Evolutionary conservation across 2,888 invertebrate genomes (phyloP).

Genomic region (Lasioglossum oenotherae): DNA sequence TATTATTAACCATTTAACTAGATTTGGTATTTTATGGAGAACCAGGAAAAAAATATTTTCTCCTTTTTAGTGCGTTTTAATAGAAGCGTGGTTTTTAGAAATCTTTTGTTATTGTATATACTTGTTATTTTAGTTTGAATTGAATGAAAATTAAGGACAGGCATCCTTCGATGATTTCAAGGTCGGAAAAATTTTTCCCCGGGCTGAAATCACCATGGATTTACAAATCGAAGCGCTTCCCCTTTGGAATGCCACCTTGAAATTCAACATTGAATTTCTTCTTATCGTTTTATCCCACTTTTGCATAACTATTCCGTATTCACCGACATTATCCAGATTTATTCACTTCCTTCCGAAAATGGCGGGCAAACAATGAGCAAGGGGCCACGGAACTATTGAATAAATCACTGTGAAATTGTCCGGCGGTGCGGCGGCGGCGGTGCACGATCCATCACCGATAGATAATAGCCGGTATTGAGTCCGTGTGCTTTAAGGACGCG

Average conservation of each 20-base stretch:
- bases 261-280: neutral
- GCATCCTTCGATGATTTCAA: neutral
- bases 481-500: constrained; percentile 57
- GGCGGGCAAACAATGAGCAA: neutral
- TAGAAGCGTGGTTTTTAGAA: too few species aligned
- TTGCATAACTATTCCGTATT: neutral
- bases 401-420: constrained; percentile 48
- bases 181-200: neutral
- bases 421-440: neutral
- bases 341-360: neutral
- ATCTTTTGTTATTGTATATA: too few species aligned
- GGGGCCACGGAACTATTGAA: constrained; percentile 16
- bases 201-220: neutral
- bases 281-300: neutral
- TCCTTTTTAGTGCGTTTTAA: too few species aligned
- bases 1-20: too few species aligned
- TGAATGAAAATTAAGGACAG: too few species aligned
- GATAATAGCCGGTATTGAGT: constrained; percentile 47
- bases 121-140: too few species aligned
- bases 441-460: constrained; percentile 32
- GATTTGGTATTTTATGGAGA: too few species aligned
- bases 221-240: neutral
- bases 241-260: neutral
- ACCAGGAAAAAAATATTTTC: too few species aligned
- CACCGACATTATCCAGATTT: neutral